A percentile compares a stretch with the other conserved stretches of the same genome.
phyloP scores from a whole-genome alignment of 2,888 invertebrate species.

The Ichneumon xanthorius region DNA sequence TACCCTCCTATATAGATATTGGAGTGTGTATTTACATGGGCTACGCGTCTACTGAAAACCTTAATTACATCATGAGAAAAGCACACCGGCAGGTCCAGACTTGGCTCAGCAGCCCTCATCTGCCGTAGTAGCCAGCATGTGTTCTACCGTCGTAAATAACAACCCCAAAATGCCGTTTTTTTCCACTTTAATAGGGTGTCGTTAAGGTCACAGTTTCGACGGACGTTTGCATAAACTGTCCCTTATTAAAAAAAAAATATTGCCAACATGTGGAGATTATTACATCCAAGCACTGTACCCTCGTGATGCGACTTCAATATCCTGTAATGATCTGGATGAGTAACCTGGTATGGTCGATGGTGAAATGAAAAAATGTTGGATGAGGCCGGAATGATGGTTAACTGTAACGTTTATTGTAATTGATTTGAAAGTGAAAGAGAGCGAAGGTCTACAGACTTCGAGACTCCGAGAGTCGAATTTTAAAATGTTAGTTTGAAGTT shows the following conservation, averaged over 20 bases:
- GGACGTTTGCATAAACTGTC: conserved; percentile 29
- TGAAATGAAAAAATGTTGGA: background rate
- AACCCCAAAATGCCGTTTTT: conserved; percentile 57
- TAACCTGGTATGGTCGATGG: background rate
- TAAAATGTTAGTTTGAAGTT: no score
- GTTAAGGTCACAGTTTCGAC: conserved; percentile 46
- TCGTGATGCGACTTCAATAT: background rate
- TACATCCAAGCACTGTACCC: background rate
- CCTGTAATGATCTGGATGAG: background rate
- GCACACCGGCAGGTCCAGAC: conserved; percentile 24
- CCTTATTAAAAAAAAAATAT: conserved; percentile 23
- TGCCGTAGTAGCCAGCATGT: conserved; percentile 40
- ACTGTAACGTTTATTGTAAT: no score
- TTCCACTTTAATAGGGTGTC: conserved; percentile 41
- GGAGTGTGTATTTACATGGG: conserved; percentile 8
- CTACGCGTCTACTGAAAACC: conserved; percentile 17
- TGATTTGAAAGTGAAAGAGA: no score
- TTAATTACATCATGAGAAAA: conserved; percentile 42
- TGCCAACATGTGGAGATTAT: conserved; percentile 3
- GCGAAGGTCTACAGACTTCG: no score
- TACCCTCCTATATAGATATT: conserved; percentile 11
- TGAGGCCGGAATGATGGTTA: no score
- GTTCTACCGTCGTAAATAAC: conserved; percentile 69
- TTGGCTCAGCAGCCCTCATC: conserved; percentile 6
- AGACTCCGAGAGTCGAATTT: no score